A percentile compares a stretch with the other conserved stretches of the same genome.
These are phyloP conservation scores for Drosophila bocqueti DNA, from an alignment of 1,140 invertebrate genomes.

Conservation along the genomic window DNA sequence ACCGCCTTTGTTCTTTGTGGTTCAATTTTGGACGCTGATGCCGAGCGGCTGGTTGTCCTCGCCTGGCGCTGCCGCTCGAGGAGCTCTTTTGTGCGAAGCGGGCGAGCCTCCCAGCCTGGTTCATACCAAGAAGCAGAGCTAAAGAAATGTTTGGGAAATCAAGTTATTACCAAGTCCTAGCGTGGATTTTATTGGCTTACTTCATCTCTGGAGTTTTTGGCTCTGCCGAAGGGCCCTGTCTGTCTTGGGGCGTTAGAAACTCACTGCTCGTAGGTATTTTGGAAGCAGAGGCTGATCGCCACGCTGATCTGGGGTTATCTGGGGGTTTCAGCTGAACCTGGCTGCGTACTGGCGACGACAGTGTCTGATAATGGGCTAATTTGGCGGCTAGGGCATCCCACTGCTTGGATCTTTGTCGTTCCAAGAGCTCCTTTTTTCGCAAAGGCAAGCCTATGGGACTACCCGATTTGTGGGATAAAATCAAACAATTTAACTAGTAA, in stretches of 20 bases:
- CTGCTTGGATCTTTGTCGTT: not conserved
- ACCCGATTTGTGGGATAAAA: too few relatives aligned
- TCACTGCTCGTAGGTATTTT: not conserved
- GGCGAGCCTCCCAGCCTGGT: conserved; percentile 8
- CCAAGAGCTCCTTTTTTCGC: not conserved
- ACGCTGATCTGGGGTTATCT: not conserved
- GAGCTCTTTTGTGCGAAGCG: conserved; percentile 30
- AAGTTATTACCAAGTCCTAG: not conserved
- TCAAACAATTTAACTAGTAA: not conserved
- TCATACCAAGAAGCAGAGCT: not conserved
- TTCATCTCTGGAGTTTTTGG: conserved; percentile 2
- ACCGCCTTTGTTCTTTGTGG: conserved; percentile 6
- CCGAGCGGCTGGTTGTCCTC: not conserved
- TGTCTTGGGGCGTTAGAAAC: not conserved
- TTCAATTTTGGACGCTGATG: conserved; percentile 19
- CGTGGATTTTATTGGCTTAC: not conserved
- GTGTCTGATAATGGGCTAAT: not conserved
- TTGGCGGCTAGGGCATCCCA: not conserved
- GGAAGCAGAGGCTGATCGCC: not conserved
- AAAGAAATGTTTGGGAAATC: not conserved
- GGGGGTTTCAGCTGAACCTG: not conserved
- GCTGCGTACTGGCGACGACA: not conserved
- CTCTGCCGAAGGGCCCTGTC: not conserved
- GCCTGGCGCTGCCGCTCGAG: conserved; percentile 18
- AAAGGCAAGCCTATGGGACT: not conserved